Evolutionary conservation across 2,888 invertebrate species (phyloP).

Genomic region (Tenthredo scrophulariae): DNA sequence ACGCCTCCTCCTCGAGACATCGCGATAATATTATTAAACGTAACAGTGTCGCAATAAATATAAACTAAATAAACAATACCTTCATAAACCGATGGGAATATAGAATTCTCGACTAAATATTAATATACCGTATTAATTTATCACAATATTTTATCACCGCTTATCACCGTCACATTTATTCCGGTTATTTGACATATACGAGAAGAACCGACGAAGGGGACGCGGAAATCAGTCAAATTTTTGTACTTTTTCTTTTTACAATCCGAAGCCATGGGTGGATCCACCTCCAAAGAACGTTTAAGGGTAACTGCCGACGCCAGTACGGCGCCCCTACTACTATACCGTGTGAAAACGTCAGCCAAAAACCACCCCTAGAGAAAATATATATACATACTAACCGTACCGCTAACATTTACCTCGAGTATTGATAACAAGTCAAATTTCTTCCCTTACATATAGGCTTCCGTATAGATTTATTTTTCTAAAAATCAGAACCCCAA

Average conservation of each 20-base stretch:
- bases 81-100: background rate
- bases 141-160: slow-evolving; percentile 41
- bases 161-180: background rate
- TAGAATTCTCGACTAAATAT: background rate
- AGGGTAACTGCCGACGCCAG: slow-evolving; percentile 71
- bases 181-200: background rate
- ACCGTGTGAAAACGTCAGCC: slow-evolving; percentile 64
- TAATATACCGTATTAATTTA: slow-evolving; percentile 1
- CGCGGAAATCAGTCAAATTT: slow-evolving; percentile 48
- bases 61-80: slow-evolving; percentile 23
- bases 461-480: background rate
- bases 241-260: slow-evolving; percentile 54
- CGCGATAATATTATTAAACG: background rate
- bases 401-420: background rate
- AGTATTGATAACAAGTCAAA: slow-evolving; percentile 39
- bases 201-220: background rate
- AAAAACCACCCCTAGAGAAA: slow-evolving; percentile 56
- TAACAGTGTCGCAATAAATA: background rate
- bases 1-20: background rate
- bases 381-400: slow-evolving; percentile 39
- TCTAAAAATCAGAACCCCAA: background rate
- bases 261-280: slow-evolving; percentile 61
- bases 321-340: slow-evolving; percentile 68
- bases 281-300: slow-evolving; percentile 69
- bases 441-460: background rate